Conservation (phyloP, 2,888 invertebrate genomes). For the Nephrocerus scutellatus region DNA sequence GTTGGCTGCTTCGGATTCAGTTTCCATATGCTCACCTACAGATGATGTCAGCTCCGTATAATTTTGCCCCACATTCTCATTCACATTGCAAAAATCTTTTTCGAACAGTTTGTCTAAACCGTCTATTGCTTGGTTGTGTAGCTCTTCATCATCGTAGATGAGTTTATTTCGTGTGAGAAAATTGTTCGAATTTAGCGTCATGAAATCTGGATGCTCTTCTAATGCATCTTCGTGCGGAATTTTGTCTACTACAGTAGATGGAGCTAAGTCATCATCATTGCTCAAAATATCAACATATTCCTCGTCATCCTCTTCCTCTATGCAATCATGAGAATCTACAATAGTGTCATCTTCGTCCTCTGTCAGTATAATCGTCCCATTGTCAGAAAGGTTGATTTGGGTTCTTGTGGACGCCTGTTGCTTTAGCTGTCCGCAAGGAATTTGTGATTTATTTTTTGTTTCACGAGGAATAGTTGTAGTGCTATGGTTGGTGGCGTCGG, state of each 20-base stretch:
- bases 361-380: slow-evolving; percentile 46
- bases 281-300: slow-evolving; percentile 44
- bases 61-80: slow-evolving; percentile 27
- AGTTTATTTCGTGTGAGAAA: slow-evolving; percentile 41
- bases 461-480: slow-evolving; percentile 4
- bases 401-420: slow-evolving; percentile 10
- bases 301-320: slow-evolving; percentile 38
- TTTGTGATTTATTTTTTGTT: neutral
- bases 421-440: slow-evolving; percentile 11
- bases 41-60: slow-evolving; percentile 29
- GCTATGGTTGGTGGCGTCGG: slow-evolving; percentile 9
- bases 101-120: slow-evolving; percentile 45
- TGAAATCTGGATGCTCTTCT: slow-evolving; percentile 23
- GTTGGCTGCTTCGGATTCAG: slow-evolving; percentile 4
- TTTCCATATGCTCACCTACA: neutral
- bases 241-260: slow-evolving; percentile 9
- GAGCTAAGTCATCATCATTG: slow-evolving; percentile 39
- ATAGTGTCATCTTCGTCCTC: slow-evolving; percentile 39
- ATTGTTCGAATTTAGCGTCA: slow-evolving; percentile 22
- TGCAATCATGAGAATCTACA: slow-evolving; percentile 42
- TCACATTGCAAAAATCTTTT: slow-evolving; percentile 35
- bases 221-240: slow-evolving; percentile 18
- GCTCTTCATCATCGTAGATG: slow-evolving; percentile 41
- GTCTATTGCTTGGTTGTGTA: slow-evolving; percentile 45
- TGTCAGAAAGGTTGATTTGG: slow-evolving; percentile 31